phyloP scores from a whole-genome alignment of 2,797 vertebrate species.

The Mastacembelus armatus region DNA sequence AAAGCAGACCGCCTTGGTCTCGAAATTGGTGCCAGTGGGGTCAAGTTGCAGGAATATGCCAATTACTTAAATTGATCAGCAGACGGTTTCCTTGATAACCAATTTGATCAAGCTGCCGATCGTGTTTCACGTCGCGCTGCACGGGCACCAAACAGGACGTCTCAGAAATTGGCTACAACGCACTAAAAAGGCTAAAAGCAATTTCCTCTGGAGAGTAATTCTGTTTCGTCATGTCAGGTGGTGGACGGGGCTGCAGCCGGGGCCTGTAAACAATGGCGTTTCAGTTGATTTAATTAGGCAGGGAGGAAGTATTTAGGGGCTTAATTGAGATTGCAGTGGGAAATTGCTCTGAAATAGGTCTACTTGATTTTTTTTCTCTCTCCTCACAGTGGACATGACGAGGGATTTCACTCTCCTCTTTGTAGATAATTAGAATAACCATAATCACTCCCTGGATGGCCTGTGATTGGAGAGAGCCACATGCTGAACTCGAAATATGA shows the following conservation, averaged over 20 bases:
- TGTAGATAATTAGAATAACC: conserved; percentile 83
- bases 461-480: conserved; percentile 77
- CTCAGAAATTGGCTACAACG: conserved; percentile 87
- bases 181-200: conserved; percentile 75
- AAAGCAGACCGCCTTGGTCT: conserved; percentile 88
- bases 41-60: conserved; percentile 98
- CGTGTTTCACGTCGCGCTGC: conserved; percentile 86
- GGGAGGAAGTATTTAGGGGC: conserved; percentile 97
- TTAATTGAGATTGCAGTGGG: conserved; percentile 94
- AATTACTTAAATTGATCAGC: conserved; percentile 99
- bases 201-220: conserved; percentile 80
- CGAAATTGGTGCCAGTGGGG: conserved; percentile 91
- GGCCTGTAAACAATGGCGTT: conserved; percentile 92
- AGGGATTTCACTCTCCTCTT: conserved; percentile 82
- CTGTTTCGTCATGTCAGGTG: conserved; percentile 78
- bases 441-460: conserved; percentile 81
- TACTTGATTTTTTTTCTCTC: conserved; percentile 72
- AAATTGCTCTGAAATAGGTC: conserved; percentile 90
- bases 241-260: conserved; percentile 80
- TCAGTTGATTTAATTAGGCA: conserved; percentile 94
- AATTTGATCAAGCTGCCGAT: conserved; percentile 95
- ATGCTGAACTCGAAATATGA: conserved; percentile 67
- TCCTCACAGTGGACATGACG: conserved; percentile 79
- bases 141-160: conserved; percentile 47
- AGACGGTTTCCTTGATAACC: conserved; percentile 97